These are phyloP conservation scores for Lithophane ornitopus DNA, from an alignment of 2,888 invertebrate genomes.

Conservation along the genomic window DNA sequence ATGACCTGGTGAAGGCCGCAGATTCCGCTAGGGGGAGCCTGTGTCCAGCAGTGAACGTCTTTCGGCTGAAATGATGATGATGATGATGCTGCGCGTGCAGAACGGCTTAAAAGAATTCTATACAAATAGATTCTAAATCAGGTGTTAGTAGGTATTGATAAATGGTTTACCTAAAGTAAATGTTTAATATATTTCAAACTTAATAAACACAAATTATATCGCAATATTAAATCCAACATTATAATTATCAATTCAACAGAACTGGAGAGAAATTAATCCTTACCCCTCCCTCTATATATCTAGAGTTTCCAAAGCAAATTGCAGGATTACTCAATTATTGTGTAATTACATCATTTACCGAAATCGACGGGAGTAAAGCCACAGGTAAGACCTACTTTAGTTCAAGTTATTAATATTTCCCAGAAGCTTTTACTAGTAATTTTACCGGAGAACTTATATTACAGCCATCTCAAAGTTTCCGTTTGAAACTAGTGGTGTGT, in stretches of 20 bases:
- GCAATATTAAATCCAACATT: background rate
- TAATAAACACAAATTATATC: background rate
- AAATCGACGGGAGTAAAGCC: background rate
- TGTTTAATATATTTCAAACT: background rate
- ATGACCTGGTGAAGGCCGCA: too few species aligned
- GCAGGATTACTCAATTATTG: background rate
- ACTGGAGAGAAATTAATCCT: background rate
- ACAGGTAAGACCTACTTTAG: conserved; percentile 6
- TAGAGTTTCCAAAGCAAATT: background rate
- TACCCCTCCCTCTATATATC: background rate
- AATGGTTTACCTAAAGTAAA: background rate
- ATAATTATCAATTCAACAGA: background rate
- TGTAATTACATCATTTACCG: background rate
- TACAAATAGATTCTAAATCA: background rate
- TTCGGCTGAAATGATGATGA: too few species aligned
- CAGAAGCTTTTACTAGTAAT: conserved; percentile 15
- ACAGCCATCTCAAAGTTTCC: conserved; percentile 23
- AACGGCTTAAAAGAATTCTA: background rate
- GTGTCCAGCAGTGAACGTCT: too few species aligned
- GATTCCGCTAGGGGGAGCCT: too few species aligned
- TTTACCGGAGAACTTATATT: conserved; percentile 29
- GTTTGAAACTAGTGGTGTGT: conserved; percentile 13
- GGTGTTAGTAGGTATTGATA: too few species aligned
- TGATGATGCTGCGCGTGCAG: background rate
- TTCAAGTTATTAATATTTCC: conserved; percentile 17